These are phyloP conservation scores for Mico argentatus DNA, from an alignment of 2,797 vertebrate genomes.

Conservation along the genomic window DNA sequence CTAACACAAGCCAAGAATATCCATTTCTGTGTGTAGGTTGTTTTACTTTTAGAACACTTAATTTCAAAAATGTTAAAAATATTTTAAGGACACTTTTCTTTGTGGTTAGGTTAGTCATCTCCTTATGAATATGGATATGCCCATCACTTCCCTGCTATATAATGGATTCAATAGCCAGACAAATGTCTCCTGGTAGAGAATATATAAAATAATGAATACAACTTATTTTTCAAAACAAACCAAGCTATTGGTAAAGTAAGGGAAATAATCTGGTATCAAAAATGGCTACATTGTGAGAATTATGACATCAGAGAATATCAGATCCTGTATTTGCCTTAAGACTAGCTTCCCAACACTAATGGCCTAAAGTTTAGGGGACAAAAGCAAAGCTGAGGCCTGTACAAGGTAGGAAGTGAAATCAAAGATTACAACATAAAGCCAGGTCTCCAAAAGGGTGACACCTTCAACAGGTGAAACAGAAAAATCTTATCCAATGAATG, in stretches of 20 bases:
- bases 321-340: not conserved
- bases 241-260: slow-evolving; percentile 8
- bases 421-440: not conserved
- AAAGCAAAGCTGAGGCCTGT: not conserved
- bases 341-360: not conserved
- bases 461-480: not conserved
- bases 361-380: not conserved
- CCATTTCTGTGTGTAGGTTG: not conserved
- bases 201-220: slow-evolving; percentile 4
- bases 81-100: slow-evolving; percentile 35
- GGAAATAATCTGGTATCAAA: not conserved
- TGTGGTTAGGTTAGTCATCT: slow-evolving; percentile 3
- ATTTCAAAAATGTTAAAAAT: slow-evolving; percentile 48
- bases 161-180: not conserved
- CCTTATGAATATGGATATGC: not conserved
- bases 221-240: not conserved
- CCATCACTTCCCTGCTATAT: not conserved
- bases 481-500: not conserved
- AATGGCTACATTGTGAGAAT: not conserved
- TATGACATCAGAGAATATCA: not conserved
- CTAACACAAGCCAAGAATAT: not conserved
- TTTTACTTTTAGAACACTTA: slow-evolving; percentile 46
- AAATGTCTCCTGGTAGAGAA: slow-evolving; percentile 19
- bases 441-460: not conserved
- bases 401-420: not conserved